These are phyloP conservation scores for Linnaemya tessellans DNA, from an alignment of 2,888 invertebrate species.

Conservation along the genomic window DNA sequence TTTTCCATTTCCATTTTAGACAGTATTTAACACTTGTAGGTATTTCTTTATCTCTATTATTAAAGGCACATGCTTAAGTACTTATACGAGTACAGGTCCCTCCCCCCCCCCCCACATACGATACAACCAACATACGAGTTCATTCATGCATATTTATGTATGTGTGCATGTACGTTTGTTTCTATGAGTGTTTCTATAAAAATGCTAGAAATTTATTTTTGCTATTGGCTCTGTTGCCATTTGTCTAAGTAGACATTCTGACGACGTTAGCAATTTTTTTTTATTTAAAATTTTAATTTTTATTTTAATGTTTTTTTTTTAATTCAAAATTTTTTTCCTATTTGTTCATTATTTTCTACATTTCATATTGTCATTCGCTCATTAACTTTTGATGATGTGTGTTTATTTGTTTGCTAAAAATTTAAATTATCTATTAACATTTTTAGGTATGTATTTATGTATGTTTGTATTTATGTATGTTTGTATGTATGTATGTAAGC, in stretches of 20 bases:
- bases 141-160: too few species aligned
- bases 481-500: background rate
- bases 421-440: conserved; percentile 20
- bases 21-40: conserved; percentile 64
- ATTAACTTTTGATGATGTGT: conserved; percentile 51
- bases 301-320: background rate
- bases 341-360: conserved; percentile 31
- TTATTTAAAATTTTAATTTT: conserved; percentile 13
- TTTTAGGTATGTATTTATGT: background rate
- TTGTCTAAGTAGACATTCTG: conserved; percentile 72
- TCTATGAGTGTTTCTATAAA: background rate
- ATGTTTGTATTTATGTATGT: background rate
- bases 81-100: conserved; percentile 3
- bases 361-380: conserved; percentile 56
- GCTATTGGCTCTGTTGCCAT: conserved; percentile 44
- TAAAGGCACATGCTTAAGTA: conserved; percentile 8
- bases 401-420: conserved; percentile 1
- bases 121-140: background rate
- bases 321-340: background rate
- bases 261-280: conserved; percentile 71
- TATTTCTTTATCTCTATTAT: conserved; percentile 47
- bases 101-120: background rate
- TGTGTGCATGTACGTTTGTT: background rate
- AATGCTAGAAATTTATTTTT: conserved; percentile 19
- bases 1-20: conserved; percentile 21